Base-by-base conservation (phyloP, 37 sponge, comb jelly and placozoan species). In the Bolinopsis microptera region DNA sequence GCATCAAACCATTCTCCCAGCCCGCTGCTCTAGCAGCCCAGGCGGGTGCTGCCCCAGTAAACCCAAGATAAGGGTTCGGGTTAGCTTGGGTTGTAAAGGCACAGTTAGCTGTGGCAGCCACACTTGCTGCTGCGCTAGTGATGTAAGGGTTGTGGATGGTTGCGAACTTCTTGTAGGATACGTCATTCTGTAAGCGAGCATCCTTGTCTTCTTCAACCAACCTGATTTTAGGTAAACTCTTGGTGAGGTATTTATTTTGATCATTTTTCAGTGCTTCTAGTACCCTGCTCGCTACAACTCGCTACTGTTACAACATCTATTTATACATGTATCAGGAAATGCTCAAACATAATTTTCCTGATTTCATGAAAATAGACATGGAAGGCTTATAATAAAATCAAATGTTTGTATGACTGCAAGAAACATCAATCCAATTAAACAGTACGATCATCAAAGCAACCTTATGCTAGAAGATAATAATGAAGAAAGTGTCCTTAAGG, bases 151-250 rank as follows among this genome's bases (percentile, higher is more conserved):
- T n/a, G 41, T 39, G 61, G 36, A 77, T 18, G 36, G 90, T 41
- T 3, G 90, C 90, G 30, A 41, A 86, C 61, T 86, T 86, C 90
- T 86, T 86, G 61, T 86, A 86, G 41, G 90, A 86, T 27, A 86
- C 90, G 39, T 86, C 90, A 86, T 86, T 86, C 22, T 86, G 90
- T 39, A 86, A 48, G 0, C 90, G 41, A 39, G 90, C 90, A 86
- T 86, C 90, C 61, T 86, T 86, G 61, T 86, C 90, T 86, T 86
- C 90, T 26, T 86, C 90, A 41, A 86, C 90, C 61, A 86, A 41
- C 48, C 90, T 86, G 90, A 38, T 30, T 72, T 30, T 8, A 72
- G 75, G 75, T 30, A 30, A 18, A 18, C 61, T 48, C 61, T 48
- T 48, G 61, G 61, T 48, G 61, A 67, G 13, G 21, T 67, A 67